phyloP scores from a whole-genome alignment of 1,140 invertebrate genomes.

The Magallana angulata region DNA sequence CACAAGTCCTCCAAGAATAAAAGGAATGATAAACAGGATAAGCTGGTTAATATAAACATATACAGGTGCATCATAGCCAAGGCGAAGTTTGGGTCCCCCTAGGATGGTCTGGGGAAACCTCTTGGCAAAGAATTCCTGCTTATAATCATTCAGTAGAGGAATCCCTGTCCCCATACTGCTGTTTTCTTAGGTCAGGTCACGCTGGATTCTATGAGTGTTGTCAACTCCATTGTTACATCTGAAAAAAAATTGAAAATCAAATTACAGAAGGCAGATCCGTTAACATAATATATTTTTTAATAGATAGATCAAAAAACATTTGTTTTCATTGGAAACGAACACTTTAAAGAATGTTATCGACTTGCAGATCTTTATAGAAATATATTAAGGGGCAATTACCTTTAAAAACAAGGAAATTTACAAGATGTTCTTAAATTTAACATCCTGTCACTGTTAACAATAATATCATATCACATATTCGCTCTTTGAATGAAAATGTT shows the following conservation, averaged over 20 bases:
- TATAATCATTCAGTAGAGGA: slow-evolving; percentile 80
- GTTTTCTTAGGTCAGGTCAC: background rate
- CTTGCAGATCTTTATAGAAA: background rate
- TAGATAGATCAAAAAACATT: background rate
- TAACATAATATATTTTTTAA: background rate
- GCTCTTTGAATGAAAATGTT: background rate
- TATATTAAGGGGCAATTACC: background rate
- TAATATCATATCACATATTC: background rate
- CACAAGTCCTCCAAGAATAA: slow-evolving; percentile 74
- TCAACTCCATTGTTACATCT: slow-evolving; percentile 10
- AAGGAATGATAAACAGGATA: slow-evolving; percentile 72
- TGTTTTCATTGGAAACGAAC: slow-evolving; percentile 26
- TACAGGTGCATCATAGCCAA: slow-evolving; percentile 74
- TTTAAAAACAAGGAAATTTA: background rate
- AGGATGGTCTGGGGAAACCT: slow-evolving; percentile 79
- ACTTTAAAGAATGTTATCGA: background rate
- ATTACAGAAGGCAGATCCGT: background rate
- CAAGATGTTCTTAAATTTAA: background rate
- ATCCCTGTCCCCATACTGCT: slow-evolving; percentile 75
- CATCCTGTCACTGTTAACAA: background rate
- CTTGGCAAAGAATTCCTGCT: slow-evolving; percentile 79
- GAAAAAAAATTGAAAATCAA: background rate
- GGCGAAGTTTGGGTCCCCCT: slow-evolving; percentile 77
- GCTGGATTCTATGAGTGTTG: background rate
- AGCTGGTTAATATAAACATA: slow-evolving; percentile 78